Evolutionary conservation across 2,113 vertebrate species (phyloP).

Genomic region (Conger conger): DNA sequence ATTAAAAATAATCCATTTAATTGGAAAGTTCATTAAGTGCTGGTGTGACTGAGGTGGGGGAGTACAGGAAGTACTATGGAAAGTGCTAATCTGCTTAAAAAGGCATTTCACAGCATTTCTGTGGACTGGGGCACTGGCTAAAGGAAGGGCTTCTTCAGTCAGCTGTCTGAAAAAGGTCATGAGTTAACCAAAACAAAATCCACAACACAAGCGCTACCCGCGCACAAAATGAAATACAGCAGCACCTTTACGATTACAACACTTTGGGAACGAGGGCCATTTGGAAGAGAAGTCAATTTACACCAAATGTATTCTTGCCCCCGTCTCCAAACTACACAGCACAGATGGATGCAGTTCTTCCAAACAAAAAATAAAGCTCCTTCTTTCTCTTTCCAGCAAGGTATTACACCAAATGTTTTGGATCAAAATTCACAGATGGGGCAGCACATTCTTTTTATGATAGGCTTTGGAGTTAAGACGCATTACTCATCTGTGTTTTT

Average conservation of each 20-base stretch:
- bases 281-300: too few relatives aligned
- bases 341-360: constrained; percentile 26
- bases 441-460: not conserved
- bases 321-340: constrained; percentile 20
- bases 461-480: not conserved
- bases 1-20: constrained; percentile 40
- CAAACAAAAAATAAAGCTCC: not conserved
- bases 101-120: not conserved
- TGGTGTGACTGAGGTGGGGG: constrained; percentile 29
- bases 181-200: too few relatives aligned
- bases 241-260: too few relatives aligned
- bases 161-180: too few relatives aligned
- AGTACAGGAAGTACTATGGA: constrained; percentile 19
- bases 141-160: constrained; percentile 41
- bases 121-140: constrained; percentile 33
- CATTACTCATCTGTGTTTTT: not conserved
- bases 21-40: constrained; percentile 44
- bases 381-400: not conserved
- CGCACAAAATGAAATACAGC: too few relatives aligned
- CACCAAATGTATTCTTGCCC: constrained; percentile 23
- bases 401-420: not conserved
- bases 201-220: too few relatives aligned
- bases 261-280: too few relatives aligned
- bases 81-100: constrained; percentile 19
- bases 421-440: not conserved